Evolutionary conservation across 2,113 vertebrate species (phyloP), one percentile per base, ranked within the genome.

Genomic region (Danio rerio): DNA sequence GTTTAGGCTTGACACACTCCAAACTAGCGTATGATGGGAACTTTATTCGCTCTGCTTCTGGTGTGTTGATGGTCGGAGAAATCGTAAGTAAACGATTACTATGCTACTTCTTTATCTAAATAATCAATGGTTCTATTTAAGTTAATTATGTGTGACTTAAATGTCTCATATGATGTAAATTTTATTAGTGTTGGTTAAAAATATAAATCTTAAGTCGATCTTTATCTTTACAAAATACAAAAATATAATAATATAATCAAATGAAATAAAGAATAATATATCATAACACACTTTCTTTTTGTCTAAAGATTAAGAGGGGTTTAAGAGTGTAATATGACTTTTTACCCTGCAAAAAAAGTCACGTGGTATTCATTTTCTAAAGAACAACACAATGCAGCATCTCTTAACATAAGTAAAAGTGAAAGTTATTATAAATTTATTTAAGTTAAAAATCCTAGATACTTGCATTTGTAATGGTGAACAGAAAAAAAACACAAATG

Each of bases 11-110:
- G n/a, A 13, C 77, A 61, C 65, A 76, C 58, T 92, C 92, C 62
- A 89, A 91, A 5, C 63, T 93, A 85, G 86, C 89, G 62, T 93
- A 91, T 13, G 87, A 94, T 87, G 88, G 86, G 56, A 84, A 87
- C 18, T 92, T 94, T 62, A 61, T 89, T 56, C 84, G 85, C 4
- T 92, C 88, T 13, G 43, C 83, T 49, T 82, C 82, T 71, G 92
- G 91, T 40, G 20, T 87, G 11, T 90, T 93, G 3, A 86, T 90
- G 59, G 11, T 90, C 77, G 89, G 88, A 73, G 92, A 93, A 87
- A 91, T 92, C 81, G 93, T 92, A 90, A 93, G 93, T 92, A 40
- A 9, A 42, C 63, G 21, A 5, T 45, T 4, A 6, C n/a, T 56
- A 18, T 42, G n/a, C n/a, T 43, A 21, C 6, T 15, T 49, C n/a